Evolutionary conservation across 2,888 invertebrate species (phyloP).

Genomic region (Stenodema calcarata): DNA sequence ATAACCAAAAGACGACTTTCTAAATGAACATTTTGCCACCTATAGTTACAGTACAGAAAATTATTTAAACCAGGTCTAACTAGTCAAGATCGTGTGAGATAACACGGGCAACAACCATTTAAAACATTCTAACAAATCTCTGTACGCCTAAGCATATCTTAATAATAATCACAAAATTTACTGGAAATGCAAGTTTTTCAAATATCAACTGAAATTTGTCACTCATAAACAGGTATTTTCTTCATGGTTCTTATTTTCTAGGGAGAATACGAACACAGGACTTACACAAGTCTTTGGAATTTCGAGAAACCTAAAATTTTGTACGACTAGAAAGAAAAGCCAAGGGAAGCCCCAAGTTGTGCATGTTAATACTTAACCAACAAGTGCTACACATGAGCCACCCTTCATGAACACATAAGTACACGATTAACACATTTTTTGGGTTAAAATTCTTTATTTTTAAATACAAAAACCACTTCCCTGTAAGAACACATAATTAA

Average conservation of each 20-base stretch:
- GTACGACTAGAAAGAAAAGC: neutral
- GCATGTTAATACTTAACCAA: neutral
- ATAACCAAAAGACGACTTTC: too few relatives aligned
- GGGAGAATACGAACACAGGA: neutral
- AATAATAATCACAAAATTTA: neutral
- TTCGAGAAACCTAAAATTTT: neutral
- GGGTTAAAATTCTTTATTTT: neutral
- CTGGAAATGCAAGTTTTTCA: slow-evolving; percentile 1
- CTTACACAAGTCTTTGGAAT: neutral
- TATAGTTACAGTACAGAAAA: neutral
- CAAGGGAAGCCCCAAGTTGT: neutral
- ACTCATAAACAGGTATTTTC: slow-evolving; percentile 9
- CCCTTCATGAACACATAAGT: neutral
- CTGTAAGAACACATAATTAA: neutral
- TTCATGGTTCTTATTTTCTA: slow-evolving; percentile 12
- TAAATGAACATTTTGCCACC: neutral
- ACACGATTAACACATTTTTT: neutral
- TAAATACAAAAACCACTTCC: neutral
- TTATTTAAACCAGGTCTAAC: neutral
- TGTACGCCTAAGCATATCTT: neutral
- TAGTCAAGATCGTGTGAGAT: neutral
- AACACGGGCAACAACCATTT: neutral
- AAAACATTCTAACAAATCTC: neutral
- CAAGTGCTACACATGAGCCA: neutral
- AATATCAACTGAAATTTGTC: neutral